phyloP scores from a whole-genome alignment of 2,888 invertebrate genomes.

The Loripinus fragilis region DNA sequence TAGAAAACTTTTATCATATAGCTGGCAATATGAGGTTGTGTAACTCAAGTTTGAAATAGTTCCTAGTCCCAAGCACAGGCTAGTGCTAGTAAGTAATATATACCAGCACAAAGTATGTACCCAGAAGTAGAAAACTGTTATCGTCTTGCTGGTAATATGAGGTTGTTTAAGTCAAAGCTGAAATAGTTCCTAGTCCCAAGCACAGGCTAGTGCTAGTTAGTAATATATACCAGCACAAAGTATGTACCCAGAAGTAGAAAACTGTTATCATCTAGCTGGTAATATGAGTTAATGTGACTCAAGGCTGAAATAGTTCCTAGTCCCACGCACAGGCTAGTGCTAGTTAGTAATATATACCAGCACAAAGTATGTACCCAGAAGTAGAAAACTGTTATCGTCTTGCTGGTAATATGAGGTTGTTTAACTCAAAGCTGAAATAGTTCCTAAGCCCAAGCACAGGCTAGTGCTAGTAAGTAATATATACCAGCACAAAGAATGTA shows the following conservation, averaged over 20 bases:
- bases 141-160: not conserved
- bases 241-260: not conserved
- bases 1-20: not conserved
- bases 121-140: not conserved
- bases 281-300: too few species aligned
- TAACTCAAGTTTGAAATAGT: not conserved
- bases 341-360: not conserved
- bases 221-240: not conserved
- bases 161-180: not conserved
- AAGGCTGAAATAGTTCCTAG: not conserved
- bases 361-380: not conserved
- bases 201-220: slow-evolving; percentile 1
- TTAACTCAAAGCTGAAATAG: not conserved
- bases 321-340: slow-evolving; percentile 1
- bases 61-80: not conserved
- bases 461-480: not conserved
- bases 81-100: not conserved
- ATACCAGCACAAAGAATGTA: not conserved
- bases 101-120: not conserved
- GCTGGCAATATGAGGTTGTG: not conserved
- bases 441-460: not conserved
- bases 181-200: not conserved
- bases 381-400: too few species aligned
- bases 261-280: not conserved
- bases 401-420: too few species aligned